These are phyloP conservation scores for Eupeodes corollae DNA, from an alignment of 1,140 invertebrate genomes.

Conservation along the genomic window DNA sequence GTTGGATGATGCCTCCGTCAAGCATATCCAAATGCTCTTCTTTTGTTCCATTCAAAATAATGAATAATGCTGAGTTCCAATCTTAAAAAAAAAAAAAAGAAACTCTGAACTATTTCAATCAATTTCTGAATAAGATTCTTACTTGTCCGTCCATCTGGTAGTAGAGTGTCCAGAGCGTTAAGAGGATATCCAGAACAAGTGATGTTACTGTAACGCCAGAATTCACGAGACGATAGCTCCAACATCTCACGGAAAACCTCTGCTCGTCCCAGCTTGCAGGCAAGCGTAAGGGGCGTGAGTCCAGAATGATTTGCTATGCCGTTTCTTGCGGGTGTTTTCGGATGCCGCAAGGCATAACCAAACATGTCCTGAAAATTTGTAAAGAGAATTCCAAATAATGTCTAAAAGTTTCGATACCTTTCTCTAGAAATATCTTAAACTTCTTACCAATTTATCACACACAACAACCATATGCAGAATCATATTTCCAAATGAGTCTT, in stretches of 20 bases:
- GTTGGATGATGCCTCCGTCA: constrained; percentile 94
- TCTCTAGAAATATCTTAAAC: too few species aligned
- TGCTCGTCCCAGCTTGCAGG: constrained; percentile 88
- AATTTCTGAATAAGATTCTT: constrained; percentile 34
- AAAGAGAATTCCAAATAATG: neutral
- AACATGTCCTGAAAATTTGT: constrained; percentile 78
- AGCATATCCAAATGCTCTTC: constrained; percentile 98
- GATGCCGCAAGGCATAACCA: constrained; percentile 90
- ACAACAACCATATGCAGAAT: constrained; percentile 98
- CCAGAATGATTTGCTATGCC: constrained; percentile 79
- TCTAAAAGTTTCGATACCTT: too few species aligned
- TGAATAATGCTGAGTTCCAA: constrained; percentile 96
- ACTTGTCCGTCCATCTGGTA: constrained; percentile 91
- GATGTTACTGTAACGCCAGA: constrained; percentile 98
- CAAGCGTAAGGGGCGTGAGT: constrained; percentile 87
- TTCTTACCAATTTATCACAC: constrained; percentile 80
- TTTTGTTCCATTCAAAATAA: constrained; percentile 93
- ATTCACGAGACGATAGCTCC: constrained; percentile 87
- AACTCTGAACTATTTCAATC: neutral
- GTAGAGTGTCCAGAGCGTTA: constrained; percentile 88
- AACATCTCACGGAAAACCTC: constrained; percentile 97
- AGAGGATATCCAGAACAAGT: constrained; percentile 97
- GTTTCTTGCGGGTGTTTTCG: constrained; percentile 81
- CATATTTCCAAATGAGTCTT: constrained; percentile 90
- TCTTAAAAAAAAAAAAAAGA: constrained; percentile 46